Percentiles rank a stretch among this genome's conserved stretches.
Evolutionary conservation across 2,113 vertebrate species (phyloP).

Genomic region (Chitala chitala): DNA sequence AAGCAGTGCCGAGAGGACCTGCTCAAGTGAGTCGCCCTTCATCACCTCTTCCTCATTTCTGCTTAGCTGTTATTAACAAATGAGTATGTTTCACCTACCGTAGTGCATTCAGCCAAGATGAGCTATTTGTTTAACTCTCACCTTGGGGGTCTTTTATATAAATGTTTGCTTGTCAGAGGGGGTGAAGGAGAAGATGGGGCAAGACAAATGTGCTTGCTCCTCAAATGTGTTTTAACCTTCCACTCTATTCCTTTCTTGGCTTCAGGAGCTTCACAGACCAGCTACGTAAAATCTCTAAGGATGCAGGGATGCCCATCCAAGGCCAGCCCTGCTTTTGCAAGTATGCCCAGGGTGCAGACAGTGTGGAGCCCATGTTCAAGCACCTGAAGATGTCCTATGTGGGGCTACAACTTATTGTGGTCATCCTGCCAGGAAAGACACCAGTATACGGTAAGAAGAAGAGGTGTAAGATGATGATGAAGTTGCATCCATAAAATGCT

Average conservation of each 20-base stretch:
- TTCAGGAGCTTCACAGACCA: constrained; percentile 95
- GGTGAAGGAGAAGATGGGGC: too few relatives aligned
- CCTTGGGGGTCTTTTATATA: too few relatives aligned
- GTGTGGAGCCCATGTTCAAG: constrained; percentile 98
- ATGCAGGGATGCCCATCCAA: constrained; percentile 97
- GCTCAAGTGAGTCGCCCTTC: constrained; percentile 80
- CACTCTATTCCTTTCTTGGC: not conserved
- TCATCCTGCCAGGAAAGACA: constrained; percentile 94
- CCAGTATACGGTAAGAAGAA: constrained; percentile 86
- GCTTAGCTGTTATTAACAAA: too few relatives aligned
- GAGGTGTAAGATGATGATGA: not conserved
- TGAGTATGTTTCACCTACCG: too few relatives aligned
- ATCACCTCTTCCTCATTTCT: too few relatives aligned
- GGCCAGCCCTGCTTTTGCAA: constrained; percentile 98
- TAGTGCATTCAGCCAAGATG: too few relatives aligned
- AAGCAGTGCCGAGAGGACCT: constrained; percentile 96
- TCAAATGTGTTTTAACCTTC: too few relatives aligned
- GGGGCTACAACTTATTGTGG: constrained; percentile 94
- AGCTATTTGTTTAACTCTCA: too few relatives aligned
- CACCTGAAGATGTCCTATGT: constrained; percentile 97
- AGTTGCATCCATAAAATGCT: not conserved
- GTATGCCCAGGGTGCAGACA: constrained; percentile 95
- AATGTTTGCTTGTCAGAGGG: too few relatives aligned
- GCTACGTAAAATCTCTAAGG: constrained; percentile 96
- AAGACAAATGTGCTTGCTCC: too few relatives aligned